These are phyloP conservation scores for Benitochromis conjunctus DNA, from an alignment of 2,113 vertebrate genomes.

Conservation along the genomic window DNA sequence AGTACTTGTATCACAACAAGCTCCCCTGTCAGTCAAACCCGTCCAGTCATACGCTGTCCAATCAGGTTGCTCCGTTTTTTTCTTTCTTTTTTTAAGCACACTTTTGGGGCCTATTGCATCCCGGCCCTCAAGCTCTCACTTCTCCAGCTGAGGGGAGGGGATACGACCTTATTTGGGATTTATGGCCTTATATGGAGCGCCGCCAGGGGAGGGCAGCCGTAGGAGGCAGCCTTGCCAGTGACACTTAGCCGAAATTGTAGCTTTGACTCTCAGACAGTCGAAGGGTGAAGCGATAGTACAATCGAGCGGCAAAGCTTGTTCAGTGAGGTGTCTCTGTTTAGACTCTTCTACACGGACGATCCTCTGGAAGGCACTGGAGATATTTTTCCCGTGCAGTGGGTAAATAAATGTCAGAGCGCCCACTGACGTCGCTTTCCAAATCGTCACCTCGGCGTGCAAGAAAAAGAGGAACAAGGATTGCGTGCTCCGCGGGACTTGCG, in stretches of 20 bases:
- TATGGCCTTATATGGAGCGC: conserved; percentile 67
- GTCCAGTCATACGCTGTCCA: conserved; percentile 15
- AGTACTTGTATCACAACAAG: conserved; percentile 8
- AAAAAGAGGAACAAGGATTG: not conserved
- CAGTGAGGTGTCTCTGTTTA: not conserved
- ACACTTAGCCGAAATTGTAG: conserved; percentile 72
- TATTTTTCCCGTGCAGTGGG: not conserved
- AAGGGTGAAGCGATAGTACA: conserved; percentile 25
- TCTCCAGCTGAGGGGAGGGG: conserved; percentile 10
- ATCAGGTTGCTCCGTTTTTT: conserved; percentile 34
- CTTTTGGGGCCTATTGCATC: conserved; percentile 51
- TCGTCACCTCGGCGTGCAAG: not conserved
- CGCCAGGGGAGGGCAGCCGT: conserved; percentile 25
- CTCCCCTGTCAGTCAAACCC: conserved; percentile 37
- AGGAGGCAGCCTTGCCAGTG: conserved; percentile 55
- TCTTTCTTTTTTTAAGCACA: not conserved
- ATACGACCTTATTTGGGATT: conserved; percentile 62
- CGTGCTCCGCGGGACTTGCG: not conserved
- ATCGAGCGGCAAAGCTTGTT: not conserved
- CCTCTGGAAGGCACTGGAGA: not conserved
- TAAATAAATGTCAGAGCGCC: not conserved
- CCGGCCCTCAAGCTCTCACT: not conserved
- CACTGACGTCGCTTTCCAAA: not conserved
- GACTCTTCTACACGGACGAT: not conserved
- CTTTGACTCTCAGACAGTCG: conserved; percentile 50